phyloP scores from a whole-genome alignment of 2,888 invertebrate genomes.

The Metalampra italica region DNA sequence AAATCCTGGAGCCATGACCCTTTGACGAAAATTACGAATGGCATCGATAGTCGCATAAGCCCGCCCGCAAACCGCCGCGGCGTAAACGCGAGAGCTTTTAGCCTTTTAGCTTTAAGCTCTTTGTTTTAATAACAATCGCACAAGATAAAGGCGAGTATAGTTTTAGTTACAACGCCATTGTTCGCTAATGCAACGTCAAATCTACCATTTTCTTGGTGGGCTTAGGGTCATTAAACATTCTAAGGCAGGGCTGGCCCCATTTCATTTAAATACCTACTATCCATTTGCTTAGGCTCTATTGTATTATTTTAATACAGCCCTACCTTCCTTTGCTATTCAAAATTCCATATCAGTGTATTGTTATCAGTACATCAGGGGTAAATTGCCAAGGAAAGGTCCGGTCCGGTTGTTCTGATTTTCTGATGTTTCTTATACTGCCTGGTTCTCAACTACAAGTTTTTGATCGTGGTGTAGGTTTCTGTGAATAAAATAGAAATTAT shows the following conservation, averaged over 20 bases:
- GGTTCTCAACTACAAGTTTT: no score
- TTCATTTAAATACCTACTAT: slow-evolving; percentile 40
- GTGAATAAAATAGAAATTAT: no score
- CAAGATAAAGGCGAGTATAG: slow-evolving; percentile 56
- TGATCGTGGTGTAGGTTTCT: no score
- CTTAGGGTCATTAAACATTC: slow-evolving; percentile 57
- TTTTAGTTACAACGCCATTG: slow-evolving; percentile 56
- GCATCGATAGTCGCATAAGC: slow-evolving; percentile 5
- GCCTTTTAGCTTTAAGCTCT: slow-evolving; percentile 42
- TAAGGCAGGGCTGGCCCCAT: slow-evolving; percentile 41
- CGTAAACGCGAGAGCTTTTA: slow-evolving; percentile 39
- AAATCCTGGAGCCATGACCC: no score
- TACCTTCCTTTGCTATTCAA: slow-evolving; percentile 3
- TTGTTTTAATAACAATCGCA: slow-evolving; percentile 59
- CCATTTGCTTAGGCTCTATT: slow-evolving; percentile 28
- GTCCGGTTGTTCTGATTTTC: no score
- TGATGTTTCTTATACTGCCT: no score
- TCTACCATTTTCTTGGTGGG: slow-evolving; percentile 43
- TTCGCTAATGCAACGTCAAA: slow-evolving; percentile 63
- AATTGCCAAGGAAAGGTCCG: neutral
- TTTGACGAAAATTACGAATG: slow-evolving; percentile 13
- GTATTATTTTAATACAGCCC: slow-evolving; percentile 37
- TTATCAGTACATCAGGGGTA: no score
- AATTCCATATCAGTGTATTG: neutral
- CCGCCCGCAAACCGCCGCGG: slow-evolving; percentile 6